phyloP scores from a whole-genome alignment of 2,113 vertebrate species.

The Oxyruncus cristatus region DNA sequence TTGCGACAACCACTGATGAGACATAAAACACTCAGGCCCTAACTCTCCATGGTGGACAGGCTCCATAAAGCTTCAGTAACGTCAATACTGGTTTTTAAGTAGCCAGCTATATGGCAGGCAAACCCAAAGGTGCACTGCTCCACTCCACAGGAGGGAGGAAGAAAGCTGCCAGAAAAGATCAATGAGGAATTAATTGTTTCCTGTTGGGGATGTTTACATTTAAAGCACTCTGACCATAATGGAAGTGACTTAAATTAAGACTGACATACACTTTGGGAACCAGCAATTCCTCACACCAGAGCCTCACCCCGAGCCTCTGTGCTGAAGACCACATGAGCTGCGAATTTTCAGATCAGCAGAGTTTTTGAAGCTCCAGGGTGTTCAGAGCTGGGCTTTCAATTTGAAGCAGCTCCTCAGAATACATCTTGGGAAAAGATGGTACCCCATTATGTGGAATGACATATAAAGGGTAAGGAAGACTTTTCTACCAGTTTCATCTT shows the following conservation, averaged over 20 bases:
- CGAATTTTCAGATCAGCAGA: background rate
- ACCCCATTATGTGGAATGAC: background rate
- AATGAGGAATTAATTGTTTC: constrained; percentile 45
- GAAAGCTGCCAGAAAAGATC: constrained; percentile 27
- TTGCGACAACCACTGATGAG: background rate
- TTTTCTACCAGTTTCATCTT: background rate
- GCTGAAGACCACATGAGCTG: background rate
- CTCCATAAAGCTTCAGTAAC: background rate
- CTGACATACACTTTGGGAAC: background rate
- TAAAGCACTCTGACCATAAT: background rate
- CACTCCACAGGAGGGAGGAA: background rate
- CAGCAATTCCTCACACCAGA: background rate
- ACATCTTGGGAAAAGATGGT: background rate
- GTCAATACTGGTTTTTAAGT: background rate
- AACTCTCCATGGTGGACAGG: background rate
- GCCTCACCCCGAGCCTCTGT: background rate
- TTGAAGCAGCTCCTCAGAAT: background rate
- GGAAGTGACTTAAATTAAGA: background rate
- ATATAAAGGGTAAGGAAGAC: background rate
- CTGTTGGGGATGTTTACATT: constrained; percentile 27
- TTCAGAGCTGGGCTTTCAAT: background rate
- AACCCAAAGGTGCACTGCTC: background rate
- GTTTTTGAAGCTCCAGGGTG: background rate
- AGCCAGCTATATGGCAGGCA: background rate
- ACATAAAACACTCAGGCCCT: background rate